Evolutionary conservation across 2,888 invertebrate species (phyloP), one percentile per base, ranked within the genome.

Genomic region (Tetropium fuscum): DNA sequence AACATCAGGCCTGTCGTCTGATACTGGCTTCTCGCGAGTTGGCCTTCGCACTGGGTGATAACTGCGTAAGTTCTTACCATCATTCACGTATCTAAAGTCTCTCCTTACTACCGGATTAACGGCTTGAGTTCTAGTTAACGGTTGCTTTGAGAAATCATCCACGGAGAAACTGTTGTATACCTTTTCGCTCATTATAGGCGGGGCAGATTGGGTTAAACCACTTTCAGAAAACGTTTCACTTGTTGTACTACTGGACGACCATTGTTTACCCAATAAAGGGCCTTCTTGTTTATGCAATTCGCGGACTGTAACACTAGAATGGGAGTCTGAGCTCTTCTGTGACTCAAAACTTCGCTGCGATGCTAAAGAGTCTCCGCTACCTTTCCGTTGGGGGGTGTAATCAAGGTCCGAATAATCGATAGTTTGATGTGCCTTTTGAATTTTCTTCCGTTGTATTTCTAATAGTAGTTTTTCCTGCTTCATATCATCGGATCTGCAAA

Each of bases 331-430:
- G 66, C 84, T 84, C 2, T 82, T 78, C 63, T 84, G 84, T 30
- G 80, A 80, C 48, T 84, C 85, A 27, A 81, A 81, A 67, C 84
- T 84, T 1, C 81, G 76, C 63, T 84, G 84, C 11, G 86, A 85
- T 4, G 83, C 82, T 40, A 86, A 74, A 30, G 85, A 86, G 66
- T 87, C 86, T 36, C 84, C 80, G 60, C 86, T 86, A 20, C 84
- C 85, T 72, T 86, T 86, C 22, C 85, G 78, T 49, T 83, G 82
- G 1, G 80, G 76, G 1, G 69, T 62, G 53, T 76, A 79, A 45
- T 78, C 78, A 34, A 78, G 67, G 55, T 83, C 76, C 56, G 76
- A 72, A 69, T 77, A 69, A 72, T 77, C 73, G 60, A 77, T 65
- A 59, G 79, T 77, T 78, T 83, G 74, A 74, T 82, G 73, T 61